Base-by-base conservation (phyloP, 2,888 invertebrate species). In the Lasioglossum vierecki region DNA sequence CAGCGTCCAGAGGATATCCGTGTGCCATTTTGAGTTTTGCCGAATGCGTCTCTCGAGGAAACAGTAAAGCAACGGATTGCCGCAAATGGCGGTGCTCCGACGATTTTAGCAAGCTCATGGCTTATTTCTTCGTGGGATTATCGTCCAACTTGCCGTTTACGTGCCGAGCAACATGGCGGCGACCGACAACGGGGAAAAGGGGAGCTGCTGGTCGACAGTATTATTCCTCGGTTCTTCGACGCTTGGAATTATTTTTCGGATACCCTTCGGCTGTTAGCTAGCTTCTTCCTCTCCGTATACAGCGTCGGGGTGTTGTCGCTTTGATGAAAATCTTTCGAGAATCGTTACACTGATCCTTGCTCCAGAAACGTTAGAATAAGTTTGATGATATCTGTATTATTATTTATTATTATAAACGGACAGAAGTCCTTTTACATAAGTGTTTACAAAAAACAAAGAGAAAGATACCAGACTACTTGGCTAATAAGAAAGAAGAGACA, bases 61-160 rank as follows among this genome's bases (percentile, higher is more conserved):
- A 72, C 70, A 87, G 88, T 92, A 92, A 92, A 92, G 87, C 83
- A 84, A 78, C 88, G 89, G 91, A 93, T 86, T 89, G 88, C 90
- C 87, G 89, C 91, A 92, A 93, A 93, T 93, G 91, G 92, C 90
- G 91, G 92, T 89, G 86, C 84, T 83, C 86, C 76, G 82, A 68
- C 83, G 82, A 79, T 89, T 79, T 84, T 76, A 80, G 83, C 79
- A 75, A 81, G 88, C 86, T 90, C 84, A 83, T 80, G 76, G 83
- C 78, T 86, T 76, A 85, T 85, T 91, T 88, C 89, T 88, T 80
- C 79, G 63, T 76, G 85, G 82, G 88, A 88, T 89, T 86, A 88
- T 90, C 88, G 84, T 66, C 74, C 78, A 85, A 84, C 82, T 68
- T 66, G 72, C 57, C 60, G 73, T 85, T 81, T 83, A 44, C 53